Evolutionary conservation across 2,797 vertebrate species (phyloP).

Genomic region (Phoeniculus purpureus): DNA sequence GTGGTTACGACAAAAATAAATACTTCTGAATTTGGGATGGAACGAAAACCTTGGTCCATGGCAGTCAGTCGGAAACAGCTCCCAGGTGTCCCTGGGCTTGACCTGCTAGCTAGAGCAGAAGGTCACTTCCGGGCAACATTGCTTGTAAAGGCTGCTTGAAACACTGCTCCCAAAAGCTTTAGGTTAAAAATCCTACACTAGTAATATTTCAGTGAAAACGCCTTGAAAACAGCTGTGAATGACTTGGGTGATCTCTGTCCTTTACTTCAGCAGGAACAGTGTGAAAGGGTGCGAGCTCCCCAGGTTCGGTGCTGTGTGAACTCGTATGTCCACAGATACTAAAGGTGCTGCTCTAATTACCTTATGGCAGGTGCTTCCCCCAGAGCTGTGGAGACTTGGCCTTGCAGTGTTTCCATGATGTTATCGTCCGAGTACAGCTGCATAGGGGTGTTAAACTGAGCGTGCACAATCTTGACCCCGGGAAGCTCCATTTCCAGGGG

Average conservation of each 20-base stretch:
- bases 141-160: not conserved
- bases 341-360: conserved; percentile 69
- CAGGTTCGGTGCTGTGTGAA: no score
- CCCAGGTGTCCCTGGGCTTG: not conserved
- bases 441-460: conserved; percentile 85
- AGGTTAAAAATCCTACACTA: not conserved
- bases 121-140: no score
- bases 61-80: not conserved
- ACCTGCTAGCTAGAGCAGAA: no score
- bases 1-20: not conserved
- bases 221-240: not conserved
- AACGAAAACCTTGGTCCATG: not conserved
- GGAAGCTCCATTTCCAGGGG: conserved; percentile 84
- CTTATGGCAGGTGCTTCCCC: conserved; percentile 79
- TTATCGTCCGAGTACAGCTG: conserved; percentile 86
- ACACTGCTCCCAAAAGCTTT: not conserved
- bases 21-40: not conserved
- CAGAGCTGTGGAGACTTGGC: conserved; percentile 84
- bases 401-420: conserved; percentile 84
- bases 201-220: not conserved
- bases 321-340: not conserved
- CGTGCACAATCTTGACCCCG: conserved; percentile 82
- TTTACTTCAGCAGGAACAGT: not conserved
- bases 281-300: no score
- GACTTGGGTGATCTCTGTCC: not conserved